Conservation (phyloP, 2,113 vertebrate genomes). For the Spheniscus mendiculus region DNA sequence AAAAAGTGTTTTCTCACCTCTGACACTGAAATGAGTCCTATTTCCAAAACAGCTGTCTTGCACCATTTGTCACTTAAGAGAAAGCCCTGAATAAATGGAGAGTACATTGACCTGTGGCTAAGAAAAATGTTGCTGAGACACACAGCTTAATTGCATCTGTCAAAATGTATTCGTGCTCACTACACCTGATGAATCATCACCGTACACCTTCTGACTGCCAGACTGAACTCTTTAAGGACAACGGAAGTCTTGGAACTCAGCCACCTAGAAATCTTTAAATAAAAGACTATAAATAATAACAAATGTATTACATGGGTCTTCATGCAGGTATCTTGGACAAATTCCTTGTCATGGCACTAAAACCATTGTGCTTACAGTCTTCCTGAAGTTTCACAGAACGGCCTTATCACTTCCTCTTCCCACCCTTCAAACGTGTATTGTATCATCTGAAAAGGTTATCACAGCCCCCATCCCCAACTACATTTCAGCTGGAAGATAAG, state of each 20-base stretch:
- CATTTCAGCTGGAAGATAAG: neutral
- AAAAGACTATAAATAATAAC: neutral
- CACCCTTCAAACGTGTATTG: neutral
- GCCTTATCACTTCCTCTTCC: neutral
- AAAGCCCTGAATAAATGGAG: slow-evolving; percentile 33
- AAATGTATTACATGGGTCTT: neutral
- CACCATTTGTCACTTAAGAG: slow-evolving; percentile 16
- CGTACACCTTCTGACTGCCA: neutral
- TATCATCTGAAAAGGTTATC: neutral
- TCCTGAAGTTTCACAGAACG: neutral
- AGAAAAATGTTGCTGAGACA: slow-evolving; percentile 43
- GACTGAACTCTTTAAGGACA: neutral
- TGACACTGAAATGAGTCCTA: neutral
- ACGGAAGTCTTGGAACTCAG: neutral
- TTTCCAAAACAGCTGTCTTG: slow-evolving; percentile 23
- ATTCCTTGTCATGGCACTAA: neutral
- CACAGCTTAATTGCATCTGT: slow-evolving; percentile 53
- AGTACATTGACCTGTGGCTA: slow-evolving; percentile 27
- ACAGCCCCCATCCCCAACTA: neutral
- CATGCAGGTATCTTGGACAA: neutral
- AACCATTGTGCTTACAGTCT: neutral
- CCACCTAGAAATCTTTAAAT: neutral
- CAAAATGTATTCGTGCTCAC: slow-evolving; percentile 12
- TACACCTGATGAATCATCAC: slow-evolving; percentile 41
- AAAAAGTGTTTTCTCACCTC: slow-evolving; percentile 38